Evolutionary conservation across 2,797 vertebrate species (phyloP).

Genomic region (Xenentodon cancila): DNA sequence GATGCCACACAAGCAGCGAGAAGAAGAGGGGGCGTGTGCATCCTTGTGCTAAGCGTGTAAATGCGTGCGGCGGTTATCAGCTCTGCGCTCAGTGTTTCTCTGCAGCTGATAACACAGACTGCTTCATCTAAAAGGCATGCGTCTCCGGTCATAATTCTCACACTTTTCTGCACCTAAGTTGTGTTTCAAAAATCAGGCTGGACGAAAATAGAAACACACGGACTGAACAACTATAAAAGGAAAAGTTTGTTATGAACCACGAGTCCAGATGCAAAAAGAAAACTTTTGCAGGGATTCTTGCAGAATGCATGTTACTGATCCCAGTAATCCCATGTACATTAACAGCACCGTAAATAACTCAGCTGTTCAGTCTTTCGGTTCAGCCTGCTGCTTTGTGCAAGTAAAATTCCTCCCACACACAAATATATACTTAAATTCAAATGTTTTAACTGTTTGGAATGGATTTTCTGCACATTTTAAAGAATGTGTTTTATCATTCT

Average conservation of each 20-base stretch:
- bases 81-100: conserved; percentile 23
- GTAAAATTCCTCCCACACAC: conserved; percentile 9
- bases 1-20: conserved; percentile 29
- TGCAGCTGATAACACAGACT: conserved; percentile 48
- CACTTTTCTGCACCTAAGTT: conserved; percentile 64
- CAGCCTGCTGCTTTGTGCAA: conserved; percentile 19
- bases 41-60: neutral
- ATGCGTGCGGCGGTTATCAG: conserved; percentile 3
- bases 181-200: conserved; percentile 49
- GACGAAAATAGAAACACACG: conserved; percentile 65
- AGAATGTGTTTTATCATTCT: conserved; percentile 20
- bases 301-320: conserved; percentile 69
- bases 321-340: conserved; percentile 61
- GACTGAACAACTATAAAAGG: conserved; percentile 77
- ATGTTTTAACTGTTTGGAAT: conserved; percentile 8
- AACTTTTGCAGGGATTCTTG: conserved; percentile 63
- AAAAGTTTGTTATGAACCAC: conserved; percentile 55
- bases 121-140: conserved; percentile 58
- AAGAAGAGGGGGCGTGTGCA: neutral
- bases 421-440: conserved; percentile 4
- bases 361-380: conserved; percentile 47
- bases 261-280: conserved; percentile 70
- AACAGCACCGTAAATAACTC: conserved; percentile 63
- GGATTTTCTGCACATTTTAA: neutral
- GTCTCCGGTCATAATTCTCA: conserved; percentile 60